Evolutionary conservation across 2,113 vertebrate species (phyloP), one percentile per base, ranked within the genome.

Genomic region (Eublepharis macularius): DNA sequence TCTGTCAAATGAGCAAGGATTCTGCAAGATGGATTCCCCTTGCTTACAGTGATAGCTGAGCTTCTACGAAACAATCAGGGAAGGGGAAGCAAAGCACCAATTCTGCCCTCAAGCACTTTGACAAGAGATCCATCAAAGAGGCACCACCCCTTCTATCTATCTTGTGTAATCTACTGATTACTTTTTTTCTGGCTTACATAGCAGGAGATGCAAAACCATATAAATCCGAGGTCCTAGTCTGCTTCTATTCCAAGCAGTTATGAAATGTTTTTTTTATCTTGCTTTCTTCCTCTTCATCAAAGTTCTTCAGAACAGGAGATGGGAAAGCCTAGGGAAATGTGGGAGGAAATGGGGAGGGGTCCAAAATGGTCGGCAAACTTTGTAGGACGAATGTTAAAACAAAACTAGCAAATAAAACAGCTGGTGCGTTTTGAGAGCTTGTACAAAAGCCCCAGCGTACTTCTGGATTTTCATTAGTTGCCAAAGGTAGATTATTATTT

Each of bases 1-100:
- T 94, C 92, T 93, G 95, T 91, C 94, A 88, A 77, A 80, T 0
- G 76, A 80, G 87, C 90, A 76, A 74, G 49, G 70, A 88, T 90
- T 91, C 36, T 1, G 89, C 45, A 54, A 2, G 7, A 81, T 54
- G 41, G 69, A 10, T 4, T 54, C 51, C 51, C 51, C 51, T 5
- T 54, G 2, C 76, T 41, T 39, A 32, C 0, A 0, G 19, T 4
- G 2, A 16, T 34, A 36, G 90, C 83, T 84, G 89, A 83, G 77
- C 89, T 57, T n/a, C 87, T 47, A 26, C 74, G 45, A 80, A 69
- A 43, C 73, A 60, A 82, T 26, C 47, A 9, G 34, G 60, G 47
- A 2, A 78, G 41, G 92, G 4, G 68, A 10, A 26, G 86, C 66
- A 68, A 65, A 87, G 80, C 82, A 80, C 83, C 66, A 60, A 82